Evolutionary conservation across 2,888 invertebrate species (phyloP), one percentile per base, ranked within the genome.

Genomic region (Acholoe squamosa): DNA sequence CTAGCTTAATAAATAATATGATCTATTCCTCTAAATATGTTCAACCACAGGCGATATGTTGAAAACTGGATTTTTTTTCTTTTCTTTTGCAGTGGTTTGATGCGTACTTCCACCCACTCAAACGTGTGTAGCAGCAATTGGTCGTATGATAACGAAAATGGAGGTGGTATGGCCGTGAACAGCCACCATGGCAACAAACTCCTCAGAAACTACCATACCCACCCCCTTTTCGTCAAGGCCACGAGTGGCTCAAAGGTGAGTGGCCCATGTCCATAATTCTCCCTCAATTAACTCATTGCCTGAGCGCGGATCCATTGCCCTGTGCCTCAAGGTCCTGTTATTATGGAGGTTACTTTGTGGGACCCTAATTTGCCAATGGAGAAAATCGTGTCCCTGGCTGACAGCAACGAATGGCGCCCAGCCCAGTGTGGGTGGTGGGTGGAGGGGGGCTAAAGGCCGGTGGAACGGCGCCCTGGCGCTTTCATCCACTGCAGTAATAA

Each of bases 401-500:
- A 71, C 71, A 71, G 71, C 71, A 28, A 71, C 28, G 71, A 71
- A 71, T 71, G 19, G 71, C 71, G 14, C 28, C 71, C 71, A 28
- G 25, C 71, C n/a, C 14, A 22, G 61, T 1, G 61, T n/a, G n/a
- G 61, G 22, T 7, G 43, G 22, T 22, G 61, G n/a, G 61, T 61
- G 61, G 61, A 61, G 22, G 19, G 61, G 22, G 19, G 10, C 61
- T 61, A 61, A 19, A n/a, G 22, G 61, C 61, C 61, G 43, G 22
- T 61, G 61, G n/a, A 61, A 14, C 61, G 61, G 61, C 71, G 14
- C n/a, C 71, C 71, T 0, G 61, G 25, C 28, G 71, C 71, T 71
- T 71, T 71, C 71, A 71, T 71, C 71, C 84, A 43, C 84, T 43
- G 84, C n/a, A 61, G 61, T 80, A 86, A 86, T 86, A 86, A 86